Evolutionary conservation across 2,888 invertebrate species (phyloP).

Genomic region (Drosophila kanekoi): DNA sequence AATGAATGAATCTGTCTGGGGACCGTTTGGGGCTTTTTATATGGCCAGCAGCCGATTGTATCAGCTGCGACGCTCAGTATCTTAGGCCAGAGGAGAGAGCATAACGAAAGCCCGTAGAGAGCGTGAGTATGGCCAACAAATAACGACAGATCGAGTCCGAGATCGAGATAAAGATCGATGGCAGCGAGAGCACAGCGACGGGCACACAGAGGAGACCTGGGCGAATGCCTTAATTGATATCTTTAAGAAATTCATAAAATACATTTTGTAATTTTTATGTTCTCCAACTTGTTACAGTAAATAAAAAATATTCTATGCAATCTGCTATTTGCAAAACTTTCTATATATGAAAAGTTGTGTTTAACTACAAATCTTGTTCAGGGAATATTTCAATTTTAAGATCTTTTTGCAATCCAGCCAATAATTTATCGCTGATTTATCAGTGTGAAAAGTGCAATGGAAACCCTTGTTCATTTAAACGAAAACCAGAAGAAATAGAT

Average conservation of each 20-base stretch:
- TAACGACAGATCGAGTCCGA: constrained; percentile 10
- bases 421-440: no score
- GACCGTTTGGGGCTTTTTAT: constrained; percentile 73
- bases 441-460: no score
- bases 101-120: constrained; percentile 24
- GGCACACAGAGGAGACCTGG: constrained; percentile 12
- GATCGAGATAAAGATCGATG: constrained; percentile 7
- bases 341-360: neutral
- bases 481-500: no score
- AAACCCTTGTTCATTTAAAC: no score
- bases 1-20: constrained; percentile 75
- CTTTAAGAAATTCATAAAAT: constrained; percentile 25
- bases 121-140: constrained; percentile 29
- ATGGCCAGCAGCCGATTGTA: constrained; percentile 43
- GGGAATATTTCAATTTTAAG: no score
- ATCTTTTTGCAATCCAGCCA: no score
- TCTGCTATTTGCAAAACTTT: neutral
- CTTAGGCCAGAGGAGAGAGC: constrained; percentile 31
- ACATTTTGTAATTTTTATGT: constrained; percentile 32
- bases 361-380: no score
- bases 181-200: neutral
- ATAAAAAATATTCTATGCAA: neutral
- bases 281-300: neutral
- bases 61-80: constrained; percentile 18
- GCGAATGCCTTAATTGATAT: constrained; percentile 23